Evolutionary conservation across 2,113 vertebrate species (phyloP).

Genomic region (Chiloscyllium plagiosum): DNA sequence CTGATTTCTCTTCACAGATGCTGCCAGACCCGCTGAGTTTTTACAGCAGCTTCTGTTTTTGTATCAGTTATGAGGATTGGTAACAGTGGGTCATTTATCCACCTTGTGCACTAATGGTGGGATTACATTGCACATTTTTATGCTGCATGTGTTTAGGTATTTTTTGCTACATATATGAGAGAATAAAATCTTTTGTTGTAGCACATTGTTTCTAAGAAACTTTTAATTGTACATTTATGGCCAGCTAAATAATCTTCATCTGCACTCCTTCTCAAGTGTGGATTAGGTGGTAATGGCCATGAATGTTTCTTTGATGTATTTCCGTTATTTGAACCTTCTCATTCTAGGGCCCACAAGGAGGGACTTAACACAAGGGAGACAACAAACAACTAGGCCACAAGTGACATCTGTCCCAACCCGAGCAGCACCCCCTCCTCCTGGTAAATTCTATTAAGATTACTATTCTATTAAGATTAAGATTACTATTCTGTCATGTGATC

Average conservation of each 20-base stretch:
- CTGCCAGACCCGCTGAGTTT: too few relatives aligned
- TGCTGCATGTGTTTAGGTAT: neutral
- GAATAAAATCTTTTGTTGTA: neutral
- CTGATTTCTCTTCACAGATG: too few relatives aligned
- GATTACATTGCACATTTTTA: neutral
- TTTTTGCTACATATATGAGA: neutral
- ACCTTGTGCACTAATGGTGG: neutral
- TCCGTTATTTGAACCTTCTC: neutral
- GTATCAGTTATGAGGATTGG: neutral
- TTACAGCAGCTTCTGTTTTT: too few relatives aligned
- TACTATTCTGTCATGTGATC: neutral
- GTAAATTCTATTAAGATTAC: constrained; percentile 49
- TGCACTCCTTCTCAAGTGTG: neutral
- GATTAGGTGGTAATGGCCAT: neutral
- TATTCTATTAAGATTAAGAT: neutral
- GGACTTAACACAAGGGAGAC: constrained; percentile 56
- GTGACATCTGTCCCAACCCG: constrained; percentile 61
- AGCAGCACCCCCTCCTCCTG: constrained; percentile 82
- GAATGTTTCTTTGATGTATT: neutral
- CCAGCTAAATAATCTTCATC: neutral
- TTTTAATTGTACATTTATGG: neutral
- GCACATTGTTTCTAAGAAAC: neutral
- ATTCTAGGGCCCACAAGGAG: constrained; percentile 77
- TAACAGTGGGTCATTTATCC: neutral
- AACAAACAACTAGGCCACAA: constrained; percentile 52